Evolutionary conservation across 2,113 vertebrate genomes (phyloP), one percentile per base, ranked within the genome.

Genomic region (Verasper variegatus): DNA sequence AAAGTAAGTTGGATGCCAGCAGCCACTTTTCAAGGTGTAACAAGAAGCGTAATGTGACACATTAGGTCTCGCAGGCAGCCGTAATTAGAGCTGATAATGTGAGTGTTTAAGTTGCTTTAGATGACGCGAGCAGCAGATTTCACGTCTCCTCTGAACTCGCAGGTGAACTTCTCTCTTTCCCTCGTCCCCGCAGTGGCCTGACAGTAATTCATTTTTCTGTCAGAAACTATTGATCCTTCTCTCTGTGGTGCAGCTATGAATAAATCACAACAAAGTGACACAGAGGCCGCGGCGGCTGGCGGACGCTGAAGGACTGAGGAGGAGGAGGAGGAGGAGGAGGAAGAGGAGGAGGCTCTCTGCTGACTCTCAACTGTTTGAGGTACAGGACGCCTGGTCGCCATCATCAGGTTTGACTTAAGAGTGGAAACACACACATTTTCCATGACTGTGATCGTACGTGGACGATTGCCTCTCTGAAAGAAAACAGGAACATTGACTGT

Each of bases 201-300:
- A 74, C 58, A 35, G 79, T 74, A 66, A 90, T 66, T 88, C 75
- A 88, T 89, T 88, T 78, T 82, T 88, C 86, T 86, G 73, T 86
- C 78, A 88, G 57, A 85, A 82, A 73, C 45, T 89, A 92, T 93
- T 83, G 91, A 92, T 92, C 87, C 68, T 56, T 78, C 59, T 56
- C 24, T 67, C 74, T 51, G 45, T 12, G 31, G 69, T 78, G 76
- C 78, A 75, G 85, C 86, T 71, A 84, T 85, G 88, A 89, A 92
- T 92, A 91, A 89, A 92, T 92, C 89, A 92, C 71, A 71, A 63
- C 72, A 76, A 86, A 73, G 81, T 88, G 90, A 92, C 86, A 83
- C 91, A 92, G 69, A 71, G 84, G 69, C 66, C 81, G 81, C 75
- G 27, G 71, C 17, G 57, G 56, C 74, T 40, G 60, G 69, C 17